phyloP scores from a whole-genome alignment of 2,888 invertebrate genomes.

The Cephus sareptanus region DNA sequence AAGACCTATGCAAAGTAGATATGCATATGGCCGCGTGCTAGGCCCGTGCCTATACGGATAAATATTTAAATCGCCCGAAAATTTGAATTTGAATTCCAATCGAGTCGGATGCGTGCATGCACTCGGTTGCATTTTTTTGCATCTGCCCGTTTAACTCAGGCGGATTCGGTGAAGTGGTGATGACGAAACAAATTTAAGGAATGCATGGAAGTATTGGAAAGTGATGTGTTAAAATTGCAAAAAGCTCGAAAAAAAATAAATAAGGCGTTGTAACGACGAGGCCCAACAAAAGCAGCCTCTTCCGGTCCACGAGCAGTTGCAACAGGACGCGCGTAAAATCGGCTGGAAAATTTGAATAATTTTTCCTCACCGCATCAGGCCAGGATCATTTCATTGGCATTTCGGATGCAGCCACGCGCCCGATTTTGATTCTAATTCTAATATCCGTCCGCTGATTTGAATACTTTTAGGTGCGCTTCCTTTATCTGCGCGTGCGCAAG shows the following conservation, averaged over 20 bases:
- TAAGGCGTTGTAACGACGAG: conserved; percentile 24
- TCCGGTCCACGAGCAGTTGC: conserved; percentile 42
- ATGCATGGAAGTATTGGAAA: too few relatives aligned
- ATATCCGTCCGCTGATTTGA: conserved; percentile 35
- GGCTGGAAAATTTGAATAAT: conserved; percentile 46
- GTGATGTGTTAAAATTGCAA: too few relatives aligned
- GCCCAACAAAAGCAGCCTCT: conserved; percentile 28
- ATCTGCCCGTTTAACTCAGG: not conserved
- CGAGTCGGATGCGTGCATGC: conserved; percentile 47
- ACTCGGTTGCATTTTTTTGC: not conserved
- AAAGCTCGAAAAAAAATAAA: conserved; percentile 27
- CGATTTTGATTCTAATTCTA: conserved; percentile 59
- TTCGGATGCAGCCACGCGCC: conserved; percentile 36
- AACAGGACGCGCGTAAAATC: conserved; percentile 19
- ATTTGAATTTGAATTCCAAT: conserved; percentile 45
- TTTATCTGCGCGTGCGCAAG: conserved; percentile 28
- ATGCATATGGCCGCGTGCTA: not conserved
- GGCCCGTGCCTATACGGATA: not conserved
- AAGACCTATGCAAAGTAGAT: not conserved
- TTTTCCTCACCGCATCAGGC: conserved; percentile 18
- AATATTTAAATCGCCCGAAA: conserved; percentile 17
- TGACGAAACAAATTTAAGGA: too few relatives aligned
- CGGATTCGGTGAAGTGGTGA: too few relatives aligned
- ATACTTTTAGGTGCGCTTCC: conserved; percentile 19
- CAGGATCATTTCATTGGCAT: not conserved